phyloP scores from a whole-genome alignment of 2,888 invertebrate species.

The Drosophila barbarae region DNA sequence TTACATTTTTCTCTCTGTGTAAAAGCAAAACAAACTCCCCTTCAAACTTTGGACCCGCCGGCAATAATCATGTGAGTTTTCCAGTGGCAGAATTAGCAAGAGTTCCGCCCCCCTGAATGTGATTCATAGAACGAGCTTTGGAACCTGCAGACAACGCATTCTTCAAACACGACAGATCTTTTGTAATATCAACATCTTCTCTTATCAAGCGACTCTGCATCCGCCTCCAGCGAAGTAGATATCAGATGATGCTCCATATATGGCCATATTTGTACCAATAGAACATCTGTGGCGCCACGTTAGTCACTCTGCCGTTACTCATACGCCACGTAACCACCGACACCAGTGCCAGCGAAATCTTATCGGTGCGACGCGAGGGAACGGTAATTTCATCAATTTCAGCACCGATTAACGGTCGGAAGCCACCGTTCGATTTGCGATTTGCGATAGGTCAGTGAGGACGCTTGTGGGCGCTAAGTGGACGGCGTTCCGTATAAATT shows the following conservation, averaged over 20 bases:
- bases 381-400: slow-evolving; percentile 31
- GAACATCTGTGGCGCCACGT: slow-evolving; percentile 25
- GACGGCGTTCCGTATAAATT: slow-evolving; percentile 35
- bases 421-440: slow-evolving; percentile 21
- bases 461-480: slow-evolving; percentile 36
- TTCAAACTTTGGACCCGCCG: slow-evolving; percentile 25
- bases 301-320: slow-evolving; percentile 56
- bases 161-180: slow-evolving; percentile 5
- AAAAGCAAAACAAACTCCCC: slow-evolving; percentile 8
- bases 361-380: slow-evolving; percentile 7
- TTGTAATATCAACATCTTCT: slow-evolving; percentile 1
- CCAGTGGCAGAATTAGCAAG: slow-evolving; percentile 2
- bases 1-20: not conserved
- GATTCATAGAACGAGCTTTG: slow-evolving; percentile 35
- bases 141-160: slow-evolving; percentile 12
- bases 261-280: not conserved
- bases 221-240: slow-evolving; percentile 13
- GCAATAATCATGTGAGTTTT: slow-evolving; percentile 24
- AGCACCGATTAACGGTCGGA: slow-evolving; percentile 30
- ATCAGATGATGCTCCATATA: slow-evolving; percentile 10
- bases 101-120: slow-evolving; percentile 8
- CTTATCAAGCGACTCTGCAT: slow-evolving; percentile 17
- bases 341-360: slow-evolving; percentile 26
- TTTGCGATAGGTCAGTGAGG: slow-evolving; percentile 40
- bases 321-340: slow-evolving; percentile 61